Percentiles rank a stretch among this genome's conserved stretches.
Conservation (phyloP, 2,797 vertebrate species). For the Enteromius treurensis region DNA sequence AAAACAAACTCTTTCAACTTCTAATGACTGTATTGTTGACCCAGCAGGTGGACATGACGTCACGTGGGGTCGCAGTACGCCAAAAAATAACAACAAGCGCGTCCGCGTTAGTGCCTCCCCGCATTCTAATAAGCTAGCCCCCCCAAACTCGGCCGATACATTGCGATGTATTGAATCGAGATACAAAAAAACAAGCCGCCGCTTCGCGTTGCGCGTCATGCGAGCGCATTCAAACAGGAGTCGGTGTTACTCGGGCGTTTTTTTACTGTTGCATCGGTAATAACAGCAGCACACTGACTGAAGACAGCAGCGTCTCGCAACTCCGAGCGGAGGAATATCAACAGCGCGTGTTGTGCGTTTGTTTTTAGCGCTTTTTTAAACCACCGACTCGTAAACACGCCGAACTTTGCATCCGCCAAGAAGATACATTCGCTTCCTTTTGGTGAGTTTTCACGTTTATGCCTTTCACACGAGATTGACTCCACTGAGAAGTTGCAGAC, state of each 20-base stretch:
- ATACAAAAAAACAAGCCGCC: conserved; percentile 75
- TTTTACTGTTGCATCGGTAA: conserved; percentile 80
- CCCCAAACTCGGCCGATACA: conserved; percentile 77
- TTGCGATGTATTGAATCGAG: conserved; percentile 81
- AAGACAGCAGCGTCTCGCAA: conserved; percentile 76
- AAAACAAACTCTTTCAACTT: conserved; percentile 66
- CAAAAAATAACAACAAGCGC: conserved; percentile 75
- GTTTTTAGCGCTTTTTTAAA: conserved; percentile 71
- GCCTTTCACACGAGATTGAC: conserved; percentile 44
- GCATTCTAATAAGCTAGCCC: conserved; percentile 76
- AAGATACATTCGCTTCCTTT: conserved; percentile 61
- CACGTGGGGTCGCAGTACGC: conserved; percentile 82
- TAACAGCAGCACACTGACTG: conserved; percentile 79
- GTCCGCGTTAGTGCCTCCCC: conserved; percentile 75
- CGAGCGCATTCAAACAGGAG: conserved; percentile 78
- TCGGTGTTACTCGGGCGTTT: conserved; percentile 72
- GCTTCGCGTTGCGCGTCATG: conserved; percentile 79
- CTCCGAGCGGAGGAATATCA: conserved; percentile 81
- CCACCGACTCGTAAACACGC: conserved; percentile 66
- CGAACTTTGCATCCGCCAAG: conserved; percentile 59
- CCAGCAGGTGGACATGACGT: conserved; percentile 90
- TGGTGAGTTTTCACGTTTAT: conserved; percentile 63
- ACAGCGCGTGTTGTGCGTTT: conserved; percentile 73
- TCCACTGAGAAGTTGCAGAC: conserved; percentile 44
- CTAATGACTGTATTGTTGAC: conserved; percentile 80